A percentile compares a stretch with the other conserved stretches of the same genome.
phyloP scores from a whole-genome alignment of 2,797 vertebrate genomes.

The Tolypeutes matacus region DNA sequence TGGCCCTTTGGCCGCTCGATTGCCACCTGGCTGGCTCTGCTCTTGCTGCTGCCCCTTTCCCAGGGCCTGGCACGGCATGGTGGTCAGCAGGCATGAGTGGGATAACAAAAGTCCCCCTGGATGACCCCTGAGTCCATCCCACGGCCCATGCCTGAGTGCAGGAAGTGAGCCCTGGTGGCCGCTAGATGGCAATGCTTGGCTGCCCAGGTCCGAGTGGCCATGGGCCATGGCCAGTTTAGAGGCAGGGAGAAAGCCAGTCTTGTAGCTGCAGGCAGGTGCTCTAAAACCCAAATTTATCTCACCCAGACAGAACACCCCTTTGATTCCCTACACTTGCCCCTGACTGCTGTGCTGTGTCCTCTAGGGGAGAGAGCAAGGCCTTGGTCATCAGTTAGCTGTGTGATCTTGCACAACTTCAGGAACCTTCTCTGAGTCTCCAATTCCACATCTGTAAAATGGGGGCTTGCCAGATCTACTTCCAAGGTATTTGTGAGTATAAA shows the following conservation, averaged over 20 bases:
- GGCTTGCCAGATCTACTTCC: not conserved
- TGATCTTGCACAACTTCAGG: not conserved
- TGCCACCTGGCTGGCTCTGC: not conserved
- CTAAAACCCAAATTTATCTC: not conserved
- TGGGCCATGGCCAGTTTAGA: not conserved
- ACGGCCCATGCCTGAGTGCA: not conserved
- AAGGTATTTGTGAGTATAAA: not conserved
- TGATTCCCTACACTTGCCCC: not conserved
- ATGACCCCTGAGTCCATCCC: not conserved
- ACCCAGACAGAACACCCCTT: not conserved
- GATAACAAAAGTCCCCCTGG: not conserved
- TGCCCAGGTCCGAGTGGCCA: not conserved
- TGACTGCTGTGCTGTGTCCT: not conserved
- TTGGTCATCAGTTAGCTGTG: not conserved
- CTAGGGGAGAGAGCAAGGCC: not conserved
- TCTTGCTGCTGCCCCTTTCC: not conserved
- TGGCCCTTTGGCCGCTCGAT: not conserved
- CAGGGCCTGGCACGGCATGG: not conserved
- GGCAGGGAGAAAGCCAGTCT: not conserved
- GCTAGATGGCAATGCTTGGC: constrained; percentile 81
- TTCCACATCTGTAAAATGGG: not conserved
- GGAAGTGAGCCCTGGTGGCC: not conserved
- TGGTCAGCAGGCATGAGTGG: not conserved
- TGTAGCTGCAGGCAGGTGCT: not conserved
- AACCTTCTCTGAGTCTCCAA: not conserved